These are phyloP conservation scores for Phasia obesa DNA, from an alignment of 2,888 invertebrate genomes.

Conservation along the genomic window DNA sequence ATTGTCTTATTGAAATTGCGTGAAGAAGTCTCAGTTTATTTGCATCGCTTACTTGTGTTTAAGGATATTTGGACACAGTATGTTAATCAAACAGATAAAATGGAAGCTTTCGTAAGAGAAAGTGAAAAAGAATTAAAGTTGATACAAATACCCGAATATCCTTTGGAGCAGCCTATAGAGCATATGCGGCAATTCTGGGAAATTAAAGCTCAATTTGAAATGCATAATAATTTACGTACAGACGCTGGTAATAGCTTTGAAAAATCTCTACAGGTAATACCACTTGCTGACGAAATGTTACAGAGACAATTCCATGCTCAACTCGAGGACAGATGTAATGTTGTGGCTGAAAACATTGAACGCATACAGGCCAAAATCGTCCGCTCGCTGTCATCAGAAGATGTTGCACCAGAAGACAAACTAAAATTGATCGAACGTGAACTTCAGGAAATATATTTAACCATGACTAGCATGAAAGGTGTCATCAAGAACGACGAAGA, in stretches of 20 bases:
- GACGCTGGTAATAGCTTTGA: constrained; percentile 90
- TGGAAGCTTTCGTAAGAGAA: constrained; percentile 89
- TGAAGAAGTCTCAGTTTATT: constrained; percentile 89
- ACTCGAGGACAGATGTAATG: constrained; percentile 89
- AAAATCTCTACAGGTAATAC: constrained; percentile 89
- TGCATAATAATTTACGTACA: constrained; percentile 89
- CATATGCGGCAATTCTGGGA: constrained; percentile 94
- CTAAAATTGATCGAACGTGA: constrained; percentile 89
- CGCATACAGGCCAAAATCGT: constrained; percentile 87
- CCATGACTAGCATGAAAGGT: constrained; percentile 88
- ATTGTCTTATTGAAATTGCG: constrained; percentile 89
- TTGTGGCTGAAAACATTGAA: constrained; percentile 86
- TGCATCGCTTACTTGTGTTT: constrained; percentile 88
- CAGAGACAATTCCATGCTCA: constrained; percentile 91
- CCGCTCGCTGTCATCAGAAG: constrained; percentile 88
- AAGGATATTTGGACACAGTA: constrained; percentile 90
- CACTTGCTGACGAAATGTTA: constrained; percentile 92
- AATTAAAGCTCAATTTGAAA: constrained; percentile 92
- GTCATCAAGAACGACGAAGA: constrained; percentile 93
- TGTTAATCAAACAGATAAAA: constrained; percentile 87
- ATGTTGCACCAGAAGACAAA: constrained; percentile 89
- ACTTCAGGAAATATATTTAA: constrained; percentile 87
- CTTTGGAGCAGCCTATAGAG: constrained; percentile 85
- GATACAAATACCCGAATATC: constrained; percentile 86
- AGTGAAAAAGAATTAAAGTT: constrained; percentile 88